Percentiles rank a stretch among this genome's conserved stretches.
Evolutionary conservation across 2,888 invertebrate species (phyloP).

Genomic region (Parapristionchus giblindavisi): DNA sequence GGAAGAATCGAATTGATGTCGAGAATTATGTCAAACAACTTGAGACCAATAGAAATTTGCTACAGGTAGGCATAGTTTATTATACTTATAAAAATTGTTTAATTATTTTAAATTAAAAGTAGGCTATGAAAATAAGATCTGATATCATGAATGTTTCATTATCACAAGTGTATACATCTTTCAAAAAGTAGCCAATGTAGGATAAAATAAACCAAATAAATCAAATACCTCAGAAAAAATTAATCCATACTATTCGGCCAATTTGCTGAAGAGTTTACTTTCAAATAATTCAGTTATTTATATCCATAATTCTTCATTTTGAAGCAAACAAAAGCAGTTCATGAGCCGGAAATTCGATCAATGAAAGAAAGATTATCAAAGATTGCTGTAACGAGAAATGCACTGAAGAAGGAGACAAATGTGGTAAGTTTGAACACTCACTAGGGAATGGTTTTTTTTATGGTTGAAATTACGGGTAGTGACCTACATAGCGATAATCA

Average conservation of each 20-base stretch:
- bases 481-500: too few species aligned
- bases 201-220: too few species aligned
- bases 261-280: not conserved
- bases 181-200: too few species aligned
- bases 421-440: not conserved
- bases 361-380: slow-evolving; percentile 15
- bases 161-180: too few species aligned
- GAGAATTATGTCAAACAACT: slow-evolving; percentile 26
- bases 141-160: too few species aligned
- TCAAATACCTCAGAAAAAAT: too few species aligned
- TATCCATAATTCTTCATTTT: not conserved
- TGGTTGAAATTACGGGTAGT: too few species aligned
- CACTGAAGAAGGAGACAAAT: slow-evolving; percentile 28
- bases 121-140: too few species aligned
- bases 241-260: too few species aligned
- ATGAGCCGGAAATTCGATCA: slow-evolving; percentile 27
- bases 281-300: not conserved
- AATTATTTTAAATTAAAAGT: too few species aligned
- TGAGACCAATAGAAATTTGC: slow-evolving; percentile 20
- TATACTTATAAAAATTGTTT: too few species aligned
- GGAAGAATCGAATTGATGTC: slow-evolving; percentile 22
- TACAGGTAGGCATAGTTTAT: not conserved
- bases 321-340: slow-evolving; percentile 24
- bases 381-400: slow-evolving; percentile 16
- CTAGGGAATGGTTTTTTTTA: too few species aligned